These are phyloP conservation scores for Prionailurus bengalensis DNA, from an alignment of 2,113 vertebrate species.

Conservation along the genomic window DNA sequence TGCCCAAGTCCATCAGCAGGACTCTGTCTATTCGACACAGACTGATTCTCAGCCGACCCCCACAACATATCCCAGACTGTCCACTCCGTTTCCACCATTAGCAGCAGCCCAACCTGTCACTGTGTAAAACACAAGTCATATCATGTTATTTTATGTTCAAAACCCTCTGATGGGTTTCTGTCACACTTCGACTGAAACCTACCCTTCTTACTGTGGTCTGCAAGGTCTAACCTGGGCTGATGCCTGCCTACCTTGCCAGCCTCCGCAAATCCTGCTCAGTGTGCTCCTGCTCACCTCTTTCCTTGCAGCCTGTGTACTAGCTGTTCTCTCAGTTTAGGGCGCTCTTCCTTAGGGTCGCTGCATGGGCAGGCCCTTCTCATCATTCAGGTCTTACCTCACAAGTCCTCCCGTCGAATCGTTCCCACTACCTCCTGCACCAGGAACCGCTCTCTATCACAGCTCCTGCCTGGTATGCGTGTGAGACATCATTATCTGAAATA, in stretches of 20 bases:
- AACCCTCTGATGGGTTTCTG: not conserved
- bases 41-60: not conserved
- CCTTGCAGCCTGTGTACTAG: not conserved
- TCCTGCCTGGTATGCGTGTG: fast-evolving
- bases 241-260: not conserved
- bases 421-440: not conserved
- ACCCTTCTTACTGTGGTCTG: not conserved
- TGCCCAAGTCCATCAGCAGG: not conserved
- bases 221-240: not conserved
- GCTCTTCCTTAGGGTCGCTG: not conserved
- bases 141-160: not conserved
- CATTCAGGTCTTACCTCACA: not conserved
- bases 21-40: not conserved
- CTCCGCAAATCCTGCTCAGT: not conserved
- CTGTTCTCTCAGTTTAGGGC: not conserved
- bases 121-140: not conserved
- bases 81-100: not conserved
- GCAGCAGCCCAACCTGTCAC: not conserved
- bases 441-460: not conserved
- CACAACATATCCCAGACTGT: not conserved
- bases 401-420: not conserved
- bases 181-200: not conserved
- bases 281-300: not conserved
- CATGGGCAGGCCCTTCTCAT: not conserved
- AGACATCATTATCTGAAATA: not conserved